Base-by-base conservation (phyloP, 2,888 invertebrate species). In the Arrhopalites spinosus region DNA sequence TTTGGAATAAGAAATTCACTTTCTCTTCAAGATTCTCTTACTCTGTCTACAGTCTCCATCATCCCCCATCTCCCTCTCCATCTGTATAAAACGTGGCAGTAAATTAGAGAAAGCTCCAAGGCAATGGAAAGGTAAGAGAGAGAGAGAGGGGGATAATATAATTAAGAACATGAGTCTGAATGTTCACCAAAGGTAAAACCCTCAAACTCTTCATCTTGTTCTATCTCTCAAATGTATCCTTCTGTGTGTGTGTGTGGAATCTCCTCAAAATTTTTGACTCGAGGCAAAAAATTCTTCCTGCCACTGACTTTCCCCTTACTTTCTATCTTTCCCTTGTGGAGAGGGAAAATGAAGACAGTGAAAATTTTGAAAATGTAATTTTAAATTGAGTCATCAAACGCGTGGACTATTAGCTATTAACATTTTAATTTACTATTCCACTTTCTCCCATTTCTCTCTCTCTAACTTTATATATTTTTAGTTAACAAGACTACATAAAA, bases 111-210 rank as follows among this genome's bases (percentile, higher is more conserved):
- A 17, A 30, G 43, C 71, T 71, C 36, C 20, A 59, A 59, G 71
- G 71, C 43, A 59, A 20, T 30, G 59, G 59, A 71, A 36, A 5
- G 15, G 45, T 11, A 15, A 45, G 45, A 17, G 50, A 59, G 27
- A 59, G 59, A 13, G 11, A 25, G 23, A 59, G 59, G 59, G 43
- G 43, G 36, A 71, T 71, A 71, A 71, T 61, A 59, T 36, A 71
- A 71, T 71, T 71, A 71, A 71, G 71, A 71, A 36, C 59, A 71
- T 71, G 23, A 71, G 69, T 59, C 69, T 53, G 20, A 50, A 71
- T 71, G 36, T 56, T 59, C 43, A 59, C 59, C 59, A 59, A n/a
- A 71, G 66, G 66, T 36, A 66, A 64, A 29, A 36, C 36, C 36
- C 36, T 7, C 5, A 11, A 11, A 36, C 5, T 36, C 36, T 36